Base-by-base conservation (phyloP, 2,113 vertebrate species). In the Pachypanchax playfairii region DNA sequence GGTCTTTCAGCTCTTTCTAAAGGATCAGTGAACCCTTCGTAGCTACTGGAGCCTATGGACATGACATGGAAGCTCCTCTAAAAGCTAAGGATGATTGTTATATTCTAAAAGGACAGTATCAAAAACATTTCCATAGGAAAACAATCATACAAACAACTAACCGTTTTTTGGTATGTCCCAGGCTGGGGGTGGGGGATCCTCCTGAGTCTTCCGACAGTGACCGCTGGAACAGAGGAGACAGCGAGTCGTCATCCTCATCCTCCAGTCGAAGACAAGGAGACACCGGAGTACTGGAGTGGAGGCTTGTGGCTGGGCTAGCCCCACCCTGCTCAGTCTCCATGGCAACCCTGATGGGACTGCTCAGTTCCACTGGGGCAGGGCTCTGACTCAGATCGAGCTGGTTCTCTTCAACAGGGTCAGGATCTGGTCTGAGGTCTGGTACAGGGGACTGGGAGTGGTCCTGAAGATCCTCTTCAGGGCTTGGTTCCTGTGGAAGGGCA, bases 121-220 rank as follows among this genome's bases (percentile, higher is more conserved):
- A n/a, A 22, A 22, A 12, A 2, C 4, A 11, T 25, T 15, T 47
- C 44, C 44, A 47, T 25, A n/a, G 22, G 11, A 42, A 3, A 10
- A 43, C 4, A 35, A 46, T 29, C 46, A 33, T 26, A 52, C n/a
- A 24, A 22, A 44, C 53, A 3, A 26, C 88, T 77, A 65, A 98
- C 97, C 94, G 94, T 90, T 90, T 92, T 81, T 92, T 93, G 82
- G 93, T 91, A 89, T 95, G 93, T 47, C 92, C 93, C n/a, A 92
- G 91, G 54, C 93, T 89, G 0, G 94, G 94, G 74, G 92, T 86
- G 13, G 93, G 92, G 36, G 94, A 94, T 69, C 83, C 87, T 6
- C 86, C 80, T 0, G 94, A 94, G 57, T 96, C 96, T 83, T 95
- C 94, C 0, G 94, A 94, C 52, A 90, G 71, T 1, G 92, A 93